Evolutionary conservation across 1,140 invertebrate genomes (phyloP).

Genomic region (Micrasema longulum): DNA sequence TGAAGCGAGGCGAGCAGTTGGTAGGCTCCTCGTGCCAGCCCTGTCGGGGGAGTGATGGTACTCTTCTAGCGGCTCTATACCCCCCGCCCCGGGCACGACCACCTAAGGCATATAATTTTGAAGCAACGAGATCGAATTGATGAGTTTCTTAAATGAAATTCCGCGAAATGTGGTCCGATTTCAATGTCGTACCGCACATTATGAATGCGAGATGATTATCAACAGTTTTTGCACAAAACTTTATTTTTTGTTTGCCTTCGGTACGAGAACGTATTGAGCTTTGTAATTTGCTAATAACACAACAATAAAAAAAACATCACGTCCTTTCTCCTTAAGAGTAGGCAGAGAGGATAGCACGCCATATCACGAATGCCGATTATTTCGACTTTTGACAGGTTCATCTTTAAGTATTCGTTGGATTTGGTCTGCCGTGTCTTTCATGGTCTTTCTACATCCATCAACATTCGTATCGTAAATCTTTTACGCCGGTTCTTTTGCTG

Average conservation of each 20-base stretch:
- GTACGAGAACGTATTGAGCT: not conserved
- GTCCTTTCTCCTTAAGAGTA: no score
- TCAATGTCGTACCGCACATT: slow-evolving; percentile 27
- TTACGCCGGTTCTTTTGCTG: no score
- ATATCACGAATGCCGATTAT: no score
- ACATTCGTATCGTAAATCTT: no score
- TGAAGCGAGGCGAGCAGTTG: not conserved
- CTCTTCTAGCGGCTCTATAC: not conserved
- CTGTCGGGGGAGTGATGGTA: not conserved
- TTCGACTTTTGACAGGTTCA: no score
- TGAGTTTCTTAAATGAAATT: slow-evolving; percentile 38
- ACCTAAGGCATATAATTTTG: slow-evolving; percentile 22
- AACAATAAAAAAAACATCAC: not conserved
- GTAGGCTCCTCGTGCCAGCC: not conserved
- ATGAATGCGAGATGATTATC: slow-evolving; percentile 28
- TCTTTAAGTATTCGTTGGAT: no score
- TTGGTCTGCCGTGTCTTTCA: no score
- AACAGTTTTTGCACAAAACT: not conserved
- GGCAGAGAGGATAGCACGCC: no score
- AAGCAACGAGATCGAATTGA: slow-evolving; percentile 31
- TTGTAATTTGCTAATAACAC: not conserved
- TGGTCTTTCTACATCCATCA: no score
- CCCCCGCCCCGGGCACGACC: slow-evolving; percentile 2
- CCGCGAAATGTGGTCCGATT: slow-evolving; percentile 28
- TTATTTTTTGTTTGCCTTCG: not conserved